A percentile compares a stretch with the other conserved stretches of the same genome.
These are phyloP conservation scores for Lycodopsis pacificus DNA, from an alignment of 2,797 vertebrate species.

Conservation along the genomic window DNA sequence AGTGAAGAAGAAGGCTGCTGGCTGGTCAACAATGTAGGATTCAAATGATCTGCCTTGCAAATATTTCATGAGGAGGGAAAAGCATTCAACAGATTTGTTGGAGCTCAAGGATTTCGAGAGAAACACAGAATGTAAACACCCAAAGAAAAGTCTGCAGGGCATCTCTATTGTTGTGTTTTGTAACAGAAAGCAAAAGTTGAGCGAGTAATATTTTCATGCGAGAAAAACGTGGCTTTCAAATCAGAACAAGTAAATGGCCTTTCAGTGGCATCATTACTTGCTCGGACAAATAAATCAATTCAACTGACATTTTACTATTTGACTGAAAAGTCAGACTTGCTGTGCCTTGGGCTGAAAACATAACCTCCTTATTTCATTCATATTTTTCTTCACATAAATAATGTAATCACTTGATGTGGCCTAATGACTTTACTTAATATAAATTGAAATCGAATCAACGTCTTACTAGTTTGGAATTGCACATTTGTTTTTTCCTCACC, in stretches of 20 bases:
- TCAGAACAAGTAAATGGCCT: constrained; percentile 54
- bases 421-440: constrained; percentile 58
- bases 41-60: not conserved
- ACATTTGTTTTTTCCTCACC: constrained; percentile 40
- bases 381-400: constrained; percentile 70
- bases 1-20: not conserved
- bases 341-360: constrained; percentile 59
- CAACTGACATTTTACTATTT: constrained; percentile 75
- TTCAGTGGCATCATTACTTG: constrained; percentile 62
- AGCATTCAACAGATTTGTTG: not conserved
- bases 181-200: not conserved
- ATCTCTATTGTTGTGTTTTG: constrained; percentile 13
- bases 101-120: not conserved
- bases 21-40: constrained; percentile 3
- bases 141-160: not conserved
- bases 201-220: constrained; percentile 31
- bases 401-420: constrained; percentile 64
- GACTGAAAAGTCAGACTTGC: constrained; percentile 62
- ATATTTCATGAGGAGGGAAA: not conserved
- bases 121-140: not conserved
- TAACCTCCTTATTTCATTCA: constrained; percentile 57
- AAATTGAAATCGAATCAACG: constrained; percentile 53
- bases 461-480: constrained; percentile 25
- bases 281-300: constrained; percentile 69
- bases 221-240: constrained; percentile 43